Conservation (phyloP, 2,888 invertebrate species). For the Heliconius cydno region DNA sequence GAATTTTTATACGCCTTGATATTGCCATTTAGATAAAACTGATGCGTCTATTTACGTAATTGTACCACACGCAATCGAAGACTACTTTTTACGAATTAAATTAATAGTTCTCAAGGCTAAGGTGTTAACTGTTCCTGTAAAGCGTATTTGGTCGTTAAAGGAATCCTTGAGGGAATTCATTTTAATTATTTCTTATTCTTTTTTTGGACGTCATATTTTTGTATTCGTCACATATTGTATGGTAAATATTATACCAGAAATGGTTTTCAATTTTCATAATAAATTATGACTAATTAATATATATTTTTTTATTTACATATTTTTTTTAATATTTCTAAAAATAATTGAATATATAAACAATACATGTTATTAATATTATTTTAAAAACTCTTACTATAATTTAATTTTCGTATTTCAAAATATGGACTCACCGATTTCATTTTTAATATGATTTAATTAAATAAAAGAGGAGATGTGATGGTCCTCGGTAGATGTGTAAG, state of each 20-base stretch:
- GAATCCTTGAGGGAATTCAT: neutral
- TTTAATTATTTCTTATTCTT: neutral
- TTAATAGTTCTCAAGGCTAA: neutral
- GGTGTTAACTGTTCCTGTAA: neutral
- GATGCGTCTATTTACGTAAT: slow-evolving; percentile 23
- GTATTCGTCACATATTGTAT: too few species aligned
- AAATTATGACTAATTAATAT: neutral
- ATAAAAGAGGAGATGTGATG: slow-evolving; percentile 56
- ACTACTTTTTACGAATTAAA: slow-evolving; percentile 5
- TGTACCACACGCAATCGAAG: neutral
- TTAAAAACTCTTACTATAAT: neutral
- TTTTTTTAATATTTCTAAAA: neutral
- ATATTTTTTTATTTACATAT: neutral
- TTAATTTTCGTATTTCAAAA: slow-evolving; percentile 21
- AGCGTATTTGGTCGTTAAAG: neutral
- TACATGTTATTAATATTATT: neutral
- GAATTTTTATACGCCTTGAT: slow-evolving; percentile 1
- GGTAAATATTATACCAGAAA: too few species aligned
- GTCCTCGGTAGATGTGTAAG: slow-evolving; percentile 73
- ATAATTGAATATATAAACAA: neutral
- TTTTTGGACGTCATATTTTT: too few species aligned
- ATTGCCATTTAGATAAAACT: slow-evolving; percentile 17
- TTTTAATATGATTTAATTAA: slow-evolving; percentile 56
- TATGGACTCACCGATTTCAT: slow-evolving; percentile 78
- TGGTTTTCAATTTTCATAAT: neutral